A percentile compares a stretch with the other conserved stretches of the same genome.
Conservation (phyloP, 2,797 vertebrate genomes). For the Poecilia gillii region DNA sequence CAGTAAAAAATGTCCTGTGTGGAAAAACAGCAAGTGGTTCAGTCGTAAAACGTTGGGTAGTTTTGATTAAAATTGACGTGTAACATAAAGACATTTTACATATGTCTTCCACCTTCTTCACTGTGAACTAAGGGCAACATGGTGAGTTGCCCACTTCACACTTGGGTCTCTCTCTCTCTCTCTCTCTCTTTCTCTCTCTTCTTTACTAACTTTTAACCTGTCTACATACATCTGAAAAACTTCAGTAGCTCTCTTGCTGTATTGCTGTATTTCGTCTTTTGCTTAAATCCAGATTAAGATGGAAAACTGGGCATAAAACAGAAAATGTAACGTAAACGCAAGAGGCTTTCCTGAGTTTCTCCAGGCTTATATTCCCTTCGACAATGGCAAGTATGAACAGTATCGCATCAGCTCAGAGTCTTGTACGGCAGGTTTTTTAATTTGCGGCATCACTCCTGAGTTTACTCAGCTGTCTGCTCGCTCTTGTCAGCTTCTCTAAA, state of each 20-base stretch:
- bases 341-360: neutral
- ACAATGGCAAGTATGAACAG: neutral
- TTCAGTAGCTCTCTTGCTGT: neutral
- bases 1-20: neutral
- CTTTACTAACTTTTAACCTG: neutral
- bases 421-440: neutral
- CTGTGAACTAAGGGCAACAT: neutral
- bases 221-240: neutral
- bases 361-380: neutral
- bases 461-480: constrained; percentile 14
- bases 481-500: neutral
- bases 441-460: neutral
- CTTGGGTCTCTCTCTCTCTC: neutral
- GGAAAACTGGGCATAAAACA: neutral
- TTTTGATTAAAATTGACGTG: neutral
- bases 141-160: neutral
- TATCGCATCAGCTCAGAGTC: neutral
- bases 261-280: neutral
- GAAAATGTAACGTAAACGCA: neutral
- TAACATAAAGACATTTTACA: neutral
- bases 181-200: neutral
- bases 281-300: neutral
- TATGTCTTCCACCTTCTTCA: neutral
- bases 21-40: neutral
- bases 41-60: neutral